Evolutionary conservation across 2,888 invertebrate species (phyloP), one percentile per base, ranked within the genome.

Genomic region (Cryptus armator): DNA sequence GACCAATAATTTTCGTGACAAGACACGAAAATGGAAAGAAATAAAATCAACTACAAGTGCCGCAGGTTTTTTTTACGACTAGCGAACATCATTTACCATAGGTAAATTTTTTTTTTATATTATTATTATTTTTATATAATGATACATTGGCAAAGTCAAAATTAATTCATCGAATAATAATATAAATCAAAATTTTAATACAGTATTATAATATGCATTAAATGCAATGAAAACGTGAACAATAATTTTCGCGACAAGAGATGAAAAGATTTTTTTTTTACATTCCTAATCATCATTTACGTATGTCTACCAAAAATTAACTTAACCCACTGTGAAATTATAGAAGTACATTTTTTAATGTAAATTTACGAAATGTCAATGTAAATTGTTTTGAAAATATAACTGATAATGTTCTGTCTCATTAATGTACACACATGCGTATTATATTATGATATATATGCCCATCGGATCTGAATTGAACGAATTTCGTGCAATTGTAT

Each of bases 401-500:
- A 14, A 48, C 62, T 29, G 2, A 29, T 32, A 14, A 32, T 62
- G 14, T 5, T 62, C 32, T 7, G 14, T 14, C 62, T 6, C 29
- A 5, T 32, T 5, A 32, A 6, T 9, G 14, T 59, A 4, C 12
- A 12, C 29, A 5, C 32, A n/a, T n/a, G 14, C 14, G 3, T 14
- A 32, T 62, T 32, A 6, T 62, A 32, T 32, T 62, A 62, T 6
- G 14, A 32, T 32, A 32, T 62, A n/a, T n/a, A 32, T 62, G 14
- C 29, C 14, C 5, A n/a, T 62, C 14, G 62, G 32, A 62, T 62
- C 29, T 6, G 32, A 5, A 32, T 62, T 32, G 32, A 62, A 62
- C 62, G 62, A 62, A 62, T 62, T 32, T 62, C 32, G 9, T 32
- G 62, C 24, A 62, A 62, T 14, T 29, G 29, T 62, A 7, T 62